These are phyloP conservation scores for Calliscelio sp. DNA, from an alignment of 2,888 invertebrate genomes.

Conservation along the genomic window DNA sequence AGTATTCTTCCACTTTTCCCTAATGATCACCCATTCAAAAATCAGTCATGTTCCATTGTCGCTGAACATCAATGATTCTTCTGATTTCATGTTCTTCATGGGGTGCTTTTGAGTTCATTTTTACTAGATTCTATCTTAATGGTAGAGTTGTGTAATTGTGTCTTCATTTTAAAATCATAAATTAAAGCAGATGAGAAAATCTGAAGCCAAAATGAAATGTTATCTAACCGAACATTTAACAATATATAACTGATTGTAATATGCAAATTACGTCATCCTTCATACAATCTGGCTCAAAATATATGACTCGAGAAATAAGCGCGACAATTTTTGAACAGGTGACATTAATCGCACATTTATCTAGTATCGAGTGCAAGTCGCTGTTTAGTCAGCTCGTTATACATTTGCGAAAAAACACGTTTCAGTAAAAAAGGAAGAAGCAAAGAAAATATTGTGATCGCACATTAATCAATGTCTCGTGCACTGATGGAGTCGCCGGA, in stretches of 20 bases:
- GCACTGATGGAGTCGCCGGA: slow-evolving; percentile 20
- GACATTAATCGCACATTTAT: slow-evolving; percentile 43
- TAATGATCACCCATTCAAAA: slow-evolving; percentile 51
- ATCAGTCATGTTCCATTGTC: slow-evolving; percentile 37
- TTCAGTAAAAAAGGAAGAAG: slow-evolving; percentile 19
- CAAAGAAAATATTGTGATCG: slow-evolving; percentile 47
- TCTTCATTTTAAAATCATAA: too few relatives aligned
- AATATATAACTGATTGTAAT: too few relatives aligned
- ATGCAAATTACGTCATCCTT: too few relatives aligned
- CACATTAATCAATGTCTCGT: slow-evolving; percentile 50
- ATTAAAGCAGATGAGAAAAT: too few relatives aligned
- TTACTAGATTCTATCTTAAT: too few relatives aligned
- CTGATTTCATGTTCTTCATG: background rate
- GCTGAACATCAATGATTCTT: slow-evolving; percentile 21
- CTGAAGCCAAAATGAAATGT: too few relatives aligned
- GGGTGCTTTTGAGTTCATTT: background rate
- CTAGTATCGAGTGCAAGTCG: slow-evolving; percentile 27
- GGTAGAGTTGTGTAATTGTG: too few relatives aligned
- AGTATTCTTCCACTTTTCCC: slow-evolving; percentile 32
- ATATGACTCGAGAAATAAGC: background rate
- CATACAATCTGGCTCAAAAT: too few relatives aligned
- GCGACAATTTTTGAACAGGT: slow-evolving; percentile 27
- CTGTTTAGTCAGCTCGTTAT: slow-evolving; percentile 54
- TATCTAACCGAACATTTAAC: too few relatives aligned
- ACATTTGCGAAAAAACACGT: slow-evolving; percentile 55